Base-by-base conservation (phyloP, 1,140 invertebrate species). In the Heliconius nattereri region DNA sequence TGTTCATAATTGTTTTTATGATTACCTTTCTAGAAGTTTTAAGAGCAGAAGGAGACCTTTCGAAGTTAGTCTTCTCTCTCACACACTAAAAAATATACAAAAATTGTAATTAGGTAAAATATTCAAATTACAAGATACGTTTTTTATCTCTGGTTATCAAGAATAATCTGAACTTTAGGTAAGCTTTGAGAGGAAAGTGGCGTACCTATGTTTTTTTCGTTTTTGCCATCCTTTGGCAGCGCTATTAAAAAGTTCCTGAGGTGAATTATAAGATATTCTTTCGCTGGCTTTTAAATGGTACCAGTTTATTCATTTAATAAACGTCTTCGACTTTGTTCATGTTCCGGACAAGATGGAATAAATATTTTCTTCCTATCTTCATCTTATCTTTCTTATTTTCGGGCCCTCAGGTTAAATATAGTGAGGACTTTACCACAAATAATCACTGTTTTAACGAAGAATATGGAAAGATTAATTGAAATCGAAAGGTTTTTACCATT, bases 221-320 rank as follows among this genome's bases (percentile, higher is more conserved):
- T 85, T 85, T 79, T 73, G 45, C 77, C 52, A 76, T 71, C 75
- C 75, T 76, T 76, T 71, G 75, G 75, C 75, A 76, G 75, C 52
- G 71, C 80, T 77, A 81, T 81, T 85, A 83, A 80, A 81, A 81
- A 81, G 71, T 83, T 73, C 74, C 75, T 54, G 76, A 78, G 83
- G 76, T 82, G 83, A 83, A 83, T 80, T 80, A 81, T 77, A 83
- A 83, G 79, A 83, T 81, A 83, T 83, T 83, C 70, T 71, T 75
- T 71, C 66, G n/a, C 60, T 76, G 60, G 75, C 60, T 70, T 76
- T 76, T 76, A 76, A 76, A 76, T 76, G 75, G 60, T 71, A 76
- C 75, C 35, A 76, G 57, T 76, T 76, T 76, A 71, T 76, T 76
- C 75, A 76, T 76, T 76, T 76, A 76, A 66, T 49, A 52, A 71